phyloP scores from a whole-genome alignment of 2,113 vertebrate genomes.

The Ariopsis seemanni region DNA sequence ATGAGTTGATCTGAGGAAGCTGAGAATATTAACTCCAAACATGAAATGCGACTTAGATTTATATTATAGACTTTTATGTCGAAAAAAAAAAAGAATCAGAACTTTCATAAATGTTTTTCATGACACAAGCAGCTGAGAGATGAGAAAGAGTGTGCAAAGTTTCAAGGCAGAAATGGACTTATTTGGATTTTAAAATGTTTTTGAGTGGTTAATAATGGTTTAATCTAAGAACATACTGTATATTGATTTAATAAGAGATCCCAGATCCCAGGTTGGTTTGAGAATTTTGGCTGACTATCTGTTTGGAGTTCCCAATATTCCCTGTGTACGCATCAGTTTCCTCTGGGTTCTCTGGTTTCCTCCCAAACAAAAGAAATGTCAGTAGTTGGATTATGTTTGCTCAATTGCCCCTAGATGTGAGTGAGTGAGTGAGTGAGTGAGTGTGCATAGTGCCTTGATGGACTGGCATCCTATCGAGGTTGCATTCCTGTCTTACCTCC shows the following conservation, averaged over 20 bases:
- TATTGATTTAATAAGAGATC: not conserved
- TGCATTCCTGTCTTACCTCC: not conserved
- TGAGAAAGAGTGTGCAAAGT: not conserved
- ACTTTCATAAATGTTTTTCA: not conserved
- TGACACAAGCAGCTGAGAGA: not conserved
- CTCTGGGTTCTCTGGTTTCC: not conserved
- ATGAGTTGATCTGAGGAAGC: no score
- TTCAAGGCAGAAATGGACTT: not conserved
- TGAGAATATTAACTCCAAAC: not conserved
- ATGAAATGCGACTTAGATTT: not conserved
- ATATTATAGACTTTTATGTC: not conserved
- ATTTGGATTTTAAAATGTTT: not conserved
- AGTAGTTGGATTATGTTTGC: not conserved
- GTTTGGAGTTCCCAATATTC: no score
- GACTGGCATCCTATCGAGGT: not conserved
- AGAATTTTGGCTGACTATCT: not conserved
- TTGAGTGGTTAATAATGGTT: not conserved
- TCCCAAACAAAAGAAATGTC: not conserved
- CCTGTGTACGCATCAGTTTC: not conserved
- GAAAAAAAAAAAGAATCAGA: not conserved
- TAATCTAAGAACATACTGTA: not conserved
- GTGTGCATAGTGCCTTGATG: not conserved
- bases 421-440: constrained; percentile 7
- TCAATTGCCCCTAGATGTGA: not conserved
- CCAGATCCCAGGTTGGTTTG: not conserved